phyloP scores from a whole-genome alignment of 2,888 invertebrate genomes.

The Corythucha ciliata region DNA sequence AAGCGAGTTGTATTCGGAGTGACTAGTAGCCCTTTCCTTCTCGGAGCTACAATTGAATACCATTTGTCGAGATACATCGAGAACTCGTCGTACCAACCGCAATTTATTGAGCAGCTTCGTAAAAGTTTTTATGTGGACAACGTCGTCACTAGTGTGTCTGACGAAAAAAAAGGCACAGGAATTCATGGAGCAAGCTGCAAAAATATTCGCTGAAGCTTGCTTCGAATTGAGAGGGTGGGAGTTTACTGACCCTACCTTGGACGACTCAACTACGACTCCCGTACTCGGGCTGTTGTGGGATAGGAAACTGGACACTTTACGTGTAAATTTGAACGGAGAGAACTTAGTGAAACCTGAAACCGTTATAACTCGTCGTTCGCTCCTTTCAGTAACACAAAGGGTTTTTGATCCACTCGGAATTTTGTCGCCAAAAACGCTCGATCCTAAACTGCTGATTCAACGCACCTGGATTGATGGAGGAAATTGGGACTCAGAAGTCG shows the following conservation, averaged over 20 bases:
- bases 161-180: neutral
- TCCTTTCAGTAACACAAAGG: constrained; percentile 28
- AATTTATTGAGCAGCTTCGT: neutral
- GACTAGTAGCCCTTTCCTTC: constrained; percentile 13
- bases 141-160: constrained; percentile 4
- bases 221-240: constrained; percentile 19
- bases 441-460: constrained; percentile 34
- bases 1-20: constrained; percentile 22
- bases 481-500: constrained; percentile 12
- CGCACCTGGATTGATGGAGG: constrained; percentile 19
- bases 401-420: constrained; percentile 35
- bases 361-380: constrained; percentile 1
- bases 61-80: neutral
- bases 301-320: neutral
- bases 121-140: constrained; percentile 18
- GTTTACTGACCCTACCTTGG: neutral
- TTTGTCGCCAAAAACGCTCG: constrained; percentile 28
- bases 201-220: constrained; percentile 8
- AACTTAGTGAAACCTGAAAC: neutral
- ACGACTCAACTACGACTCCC: neutral
- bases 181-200: constrained; percentile 7
- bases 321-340: neutral
- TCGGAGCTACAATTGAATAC: constrained; percentile 12
- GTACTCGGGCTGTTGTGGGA: constrained; percentile 16
- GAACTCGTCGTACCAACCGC: too few relatives aligned